Conservation (phyloP, 92 coral and sea anemone species). For the Chrysogorgia sp. region DNA sequence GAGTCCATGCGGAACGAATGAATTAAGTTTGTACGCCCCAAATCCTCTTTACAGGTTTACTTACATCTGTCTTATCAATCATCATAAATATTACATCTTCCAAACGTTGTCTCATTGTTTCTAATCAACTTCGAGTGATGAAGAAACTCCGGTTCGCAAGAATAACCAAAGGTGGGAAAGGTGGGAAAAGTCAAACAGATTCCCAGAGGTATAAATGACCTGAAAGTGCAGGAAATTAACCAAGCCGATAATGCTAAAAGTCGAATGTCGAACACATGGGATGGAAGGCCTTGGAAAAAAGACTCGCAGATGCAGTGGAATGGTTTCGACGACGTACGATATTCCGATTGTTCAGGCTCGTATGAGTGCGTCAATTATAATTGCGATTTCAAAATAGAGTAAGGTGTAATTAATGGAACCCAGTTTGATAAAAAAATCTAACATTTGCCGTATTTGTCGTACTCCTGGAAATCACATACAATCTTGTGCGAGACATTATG, state of each 20-base stretch:
- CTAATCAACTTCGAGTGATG: slow-evolving; percentile 13
- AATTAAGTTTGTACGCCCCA: too few species aligned
- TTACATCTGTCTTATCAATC: too few species aligned
- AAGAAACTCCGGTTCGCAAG: slow-evolving; percentile 8
- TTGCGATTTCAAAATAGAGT: slow-evolving; percentile 56
- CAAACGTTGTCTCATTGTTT: too few species aligned
- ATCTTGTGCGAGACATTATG: slow-evolving; percentile 60
- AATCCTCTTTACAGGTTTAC: too few species aligned
- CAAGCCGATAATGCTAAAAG: slow-evolving; percentile 2
- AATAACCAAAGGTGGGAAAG: slow-evolving; percentile 45
- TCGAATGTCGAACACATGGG: slow-evolving; percentile 29
- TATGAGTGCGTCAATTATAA: slow-evolving; percentile 51
- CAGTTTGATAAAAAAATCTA: slow-evolving; percentile 52
- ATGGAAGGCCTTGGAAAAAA: slow-evolving; percentile 71
- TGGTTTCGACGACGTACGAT: slow-evolving; percentile 56
- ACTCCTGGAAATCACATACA: slow-evolving; percentile 40
- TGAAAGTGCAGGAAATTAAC: slow-evolving; percentile 33
- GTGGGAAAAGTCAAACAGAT: slow-evolving; percentile 39
- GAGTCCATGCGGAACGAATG: too few species aligned
- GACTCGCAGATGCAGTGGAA: slow-evolving; percentile 55
- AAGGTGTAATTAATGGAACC: slow-evolving; percentile 58
- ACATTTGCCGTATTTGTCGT: slow-evolving; percentile 47
- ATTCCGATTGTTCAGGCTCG: slow-evolving; percentile 67
- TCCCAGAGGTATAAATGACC: slow-evolving; percentile 56
- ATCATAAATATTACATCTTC: too few species aligned